Evolutionary conservation across 2,888 invertebrate species (phyloP), one percentile per base, ranked within the genome.

Genomic region (Brachypalpus laphriformis): DNA sequence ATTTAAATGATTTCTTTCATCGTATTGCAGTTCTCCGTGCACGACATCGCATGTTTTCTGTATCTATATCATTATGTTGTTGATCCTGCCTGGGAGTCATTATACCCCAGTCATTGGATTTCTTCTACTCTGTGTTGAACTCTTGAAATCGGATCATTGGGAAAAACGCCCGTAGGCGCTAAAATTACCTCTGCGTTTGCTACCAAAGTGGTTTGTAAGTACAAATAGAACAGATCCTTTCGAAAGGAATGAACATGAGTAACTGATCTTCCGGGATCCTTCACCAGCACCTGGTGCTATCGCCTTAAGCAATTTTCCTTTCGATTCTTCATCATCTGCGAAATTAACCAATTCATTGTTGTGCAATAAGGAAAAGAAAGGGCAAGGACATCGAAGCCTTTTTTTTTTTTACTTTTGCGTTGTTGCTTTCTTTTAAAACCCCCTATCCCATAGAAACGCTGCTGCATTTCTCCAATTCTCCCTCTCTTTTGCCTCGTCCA

Each of bases 341-440:
- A 83, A 83, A 83, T 83, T 83, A 83, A 83, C 83, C 80, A 70
- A 80, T 75, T 80, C 80, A 83, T 83, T 83, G 83, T 83, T 83
- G 83, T 83, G 83, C 83, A 83, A 83, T 83, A 83, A 80, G 70
- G 51, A 63, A 70, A 70, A 83, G 83, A 83, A 80, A 83, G 83
- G 78, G 74, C 80, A 74, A 74, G 56, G 80, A 80, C 80, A 82
- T 70, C 34, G 80, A 83, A 83, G 83, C 74, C 68, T 83, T 77
- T 77, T 76, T 57, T 40, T 74, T 76, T 65, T 45, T 40, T 74
- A 9, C 45, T 54, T 16, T 22, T 22, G 34, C 31, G 40, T 22
- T 37, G 7, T 45, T 37, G 37, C n/a, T 47, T 25, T 75, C n/a
- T 11, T 72, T 16, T 66, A 0, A 5, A 3, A 42, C 25, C 37